These are phyloP conservation scores for Pheosia tremula DNA, from an alignment of 2,888 invertebrate species.

Conservation along the genomic window DNA sequence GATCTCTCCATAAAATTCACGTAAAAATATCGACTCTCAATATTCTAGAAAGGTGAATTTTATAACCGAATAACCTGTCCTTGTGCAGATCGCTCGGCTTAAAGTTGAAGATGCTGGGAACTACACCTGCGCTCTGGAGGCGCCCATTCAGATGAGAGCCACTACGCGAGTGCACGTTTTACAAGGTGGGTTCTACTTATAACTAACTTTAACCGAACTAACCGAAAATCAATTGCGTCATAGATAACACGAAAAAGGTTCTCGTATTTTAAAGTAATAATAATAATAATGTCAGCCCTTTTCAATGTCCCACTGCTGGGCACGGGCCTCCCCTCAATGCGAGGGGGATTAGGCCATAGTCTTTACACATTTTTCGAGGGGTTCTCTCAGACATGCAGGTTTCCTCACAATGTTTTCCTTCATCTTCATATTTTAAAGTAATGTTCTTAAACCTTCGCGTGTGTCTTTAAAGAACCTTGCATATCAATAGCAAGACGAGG, in stretches of 20 bases:
- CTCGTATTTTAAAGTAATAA: no score
- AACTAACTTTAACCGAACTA: no score
- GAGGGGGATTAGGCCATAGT: no score
- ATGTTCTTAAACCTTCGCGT: constrained; percentile 79
- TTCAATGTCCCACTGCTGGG: no score
- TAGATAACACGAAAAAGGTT: no score
- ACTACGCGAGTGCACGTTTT: constrained; percentile 86
- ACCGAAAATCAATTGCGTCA: no score
- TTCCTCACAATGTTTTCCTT: no score
- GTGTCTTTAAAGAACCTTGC: constrained; percentile 84
- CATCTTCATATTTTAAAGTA: no score
- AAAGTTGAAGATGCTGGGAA: constrained; percentile 87
- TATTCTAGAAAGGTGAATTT: constrained; percentile 3
- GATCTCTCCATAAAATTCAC: not conserved
- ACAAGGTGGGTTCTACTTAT: constrained; percentile 80
- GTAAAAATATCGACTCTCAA: not conserved
- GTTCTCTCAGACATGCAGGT: no score
- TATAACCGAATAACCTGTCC: constrained; percentile 10
- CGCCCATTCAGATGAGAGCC: constrained; percentile 80
- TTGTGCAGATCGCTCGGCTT: constrained; percentile 84
- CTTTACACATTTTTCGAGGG: no score
- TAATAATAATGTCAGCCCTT: no score
- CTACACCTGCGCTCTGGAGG: constrained; percentile 88
- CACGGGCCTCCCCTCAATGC: no score
- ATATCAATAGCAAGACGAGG: constrained; percentile 82